Conservation (phyloP, 2,113 vertebrate species). For the Bubo scandiacus region DNA sequence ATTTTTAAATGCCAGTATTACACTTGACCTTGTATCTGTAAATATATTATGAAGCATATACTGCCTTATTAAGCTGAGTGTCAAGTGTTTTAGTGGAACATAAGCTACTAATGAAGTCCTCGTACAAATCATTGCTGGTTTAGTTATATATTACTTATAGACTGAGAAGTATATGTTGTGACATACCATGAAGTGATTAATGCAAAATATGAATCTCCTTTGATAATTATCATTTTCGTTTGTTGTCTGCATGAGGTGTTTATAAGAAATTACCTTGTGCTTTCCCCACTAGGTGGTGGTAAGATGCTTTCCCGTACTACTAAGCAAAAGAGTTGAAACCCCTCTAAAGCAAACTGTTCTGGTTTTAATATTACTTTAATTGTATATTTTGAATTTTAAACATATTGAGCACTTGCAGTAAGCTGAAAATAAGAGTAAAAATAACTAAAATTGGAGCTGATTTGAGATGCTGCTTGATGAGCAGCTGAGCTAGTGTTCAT, state of each 20-base stretch:
- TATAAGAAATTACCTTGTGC: rapidly evolving
- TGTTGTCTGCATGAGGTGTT: background rate
- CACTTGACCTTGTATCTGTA: background rate
- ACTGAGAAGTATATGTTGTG: background rate
- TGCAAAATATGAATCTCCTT: background rate
- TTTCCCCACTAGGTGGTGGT: conserved; percentile 52
- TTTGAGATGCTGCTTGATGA: background rate
- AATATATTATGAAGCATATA: background rate
- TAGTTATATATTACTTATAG: background rate
- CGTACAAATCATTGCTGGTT: background rate
- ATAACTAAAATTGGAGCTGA: background rate
- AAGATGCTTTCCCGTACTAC: background rate
- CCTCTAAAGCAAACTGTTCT: background rate
- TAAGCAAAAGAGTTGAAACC: background rate
- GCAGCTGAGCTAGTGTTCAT: background rate
- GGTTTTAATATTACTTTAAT: background rate
- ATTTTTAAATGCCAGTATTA: background rate
- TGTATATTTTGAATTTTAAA: background rate
- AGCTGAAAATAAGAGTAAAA: background rate
- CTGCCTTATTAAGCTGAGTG: background rate
- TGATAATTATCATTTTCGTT: background rate
- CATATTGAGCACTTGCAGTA: background rate
- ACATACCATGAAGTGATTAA: background rate
- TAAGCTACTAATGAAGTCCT: background rate
- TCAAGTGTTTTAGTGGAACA: background rate